Percentiles rank a stretch among this genome's conserved stretches.
phyloP scores from a whole-genome alignment of 2,888 invertebrate species.

The Acanthacorydalis orientalis region DNA sequence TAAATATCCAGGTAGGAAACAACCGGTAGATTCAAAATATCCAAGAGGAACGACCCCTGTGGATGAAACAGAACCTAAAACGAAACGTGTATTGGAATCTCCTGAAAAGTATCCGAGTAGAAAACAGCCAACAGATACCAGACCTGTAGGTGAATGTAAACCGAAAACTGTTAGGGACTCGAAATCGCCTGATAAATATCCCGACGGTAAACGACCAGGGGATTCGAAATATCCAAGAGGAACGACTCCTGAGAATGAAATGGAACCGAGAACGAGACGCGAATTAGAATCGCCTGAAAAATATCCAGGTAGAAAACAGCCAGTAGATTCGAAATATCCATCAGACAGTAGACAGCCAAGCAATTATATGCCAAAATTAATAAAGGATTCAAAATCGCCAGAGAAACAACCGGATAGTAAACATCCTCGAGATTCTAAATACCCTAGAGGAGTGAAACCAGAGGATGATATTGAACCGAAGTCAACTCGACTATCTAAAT shows the following conservation, averaged over 20 bases:
- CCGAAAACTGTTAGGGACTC: not conserved
- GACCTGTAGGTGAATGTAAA: not conserved
- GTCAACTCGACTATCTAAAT: not conserved
- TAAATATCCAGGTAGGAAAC: too few species aligned
- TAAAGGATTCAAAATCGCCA: not conserved
- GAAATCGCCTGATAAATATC: slow-evolving; percentile 12
- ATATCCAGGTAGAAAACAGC: slow-evolving; percentile 13
- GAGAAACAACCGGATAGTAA: slow-evolving; percentile 10
- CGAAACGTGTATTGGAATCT: slow-evolving; percentile 4
- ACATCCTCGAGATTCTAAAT: too few species aligned
- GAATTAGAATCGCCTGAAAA: slow-evolving; percentile 6
- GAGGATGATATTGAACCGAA: not conserved
- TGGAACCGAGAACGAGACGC: slow-evolving; percentile 8
- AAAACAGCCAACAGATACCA: slow-evolving; percentile 13
- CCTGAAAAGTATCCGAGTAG: slow-evolving; percentile 10
- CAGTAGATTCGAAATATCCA: slow-evolving; percentile 10
- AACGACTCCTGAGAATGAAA: not conserved
- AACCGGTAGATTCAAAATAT: too few species aligned
- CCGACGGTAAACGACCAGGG: not conserved
- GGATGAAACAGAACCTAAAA: slow-evolving; percentile 7
- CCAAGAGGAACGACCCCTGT: too few species aligned
- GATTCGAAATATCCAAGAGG: too few species aligned
- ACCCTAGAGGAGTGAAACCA: too few species aligned
- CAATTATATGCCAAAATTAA: too few species aligned
- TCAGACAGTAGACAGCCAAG: too few species aligned